Conservation (phyloP, 2,797 vertebrate species). For the Paguma larvata region DNA sequence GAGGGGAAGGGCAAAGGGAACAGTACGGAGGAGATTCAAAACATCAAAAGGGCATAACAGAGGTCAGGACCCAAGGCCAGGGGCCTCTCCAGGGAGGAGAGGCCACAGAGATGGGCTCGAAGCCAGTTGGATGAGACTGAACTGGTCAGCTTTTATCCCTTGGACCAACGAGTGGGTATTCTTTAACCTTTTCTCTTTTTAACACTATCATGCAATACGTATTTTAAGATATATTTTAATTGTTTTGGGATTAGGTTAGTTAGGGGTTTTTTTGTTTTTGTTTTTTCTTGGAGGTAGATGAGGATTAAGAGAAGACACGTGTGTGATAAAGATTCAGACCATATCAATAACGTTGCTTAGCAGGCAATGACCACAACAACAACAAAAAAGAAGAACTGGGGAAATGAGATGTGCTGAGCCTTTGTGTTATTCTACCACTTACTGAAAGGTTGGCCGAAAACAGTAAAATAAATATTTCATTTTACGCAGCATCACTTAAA, state of each 20-base stretch:
- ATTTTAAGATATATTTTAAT: neutral
- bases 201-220: neutral
- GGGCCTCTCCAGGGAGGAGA: rapidly evolving
- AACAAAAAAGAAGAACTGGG: slow-evolving; percentile 54
- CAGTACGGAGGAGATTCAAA: rapidly evolving
- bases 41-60: rapidly evolving
- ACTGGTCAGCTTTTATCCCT: neutral
- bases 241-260: neutral
- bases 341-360: neutral
- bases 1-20: neutral
- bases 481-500: slow-evolving; percentile 65
- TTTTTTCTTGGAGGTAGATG: neutral
- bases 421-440: slow-evolving; percentile 56
- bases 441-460: slow-evolving; percentile 64
- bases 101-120: rapidly evolving
- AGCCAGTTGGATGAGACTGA: neutral
- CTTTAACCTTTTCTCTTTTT: neutral
- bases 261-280: neutral
- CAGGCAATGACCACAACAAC: neutral
- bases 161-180: neutral
- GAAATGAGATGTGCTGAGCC: neutral
- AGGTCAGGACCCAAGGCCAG: no score
- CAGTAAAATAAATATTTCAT: slow-evolving; percentile 80
- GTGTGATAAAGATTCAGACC: slow-evolving; percentile 10
- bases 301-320: neutral